Evolutionary conservation across 2,888 invertebrate genomes (phyloP).

Genomic region (Zaprionus lineosus): DNA sequence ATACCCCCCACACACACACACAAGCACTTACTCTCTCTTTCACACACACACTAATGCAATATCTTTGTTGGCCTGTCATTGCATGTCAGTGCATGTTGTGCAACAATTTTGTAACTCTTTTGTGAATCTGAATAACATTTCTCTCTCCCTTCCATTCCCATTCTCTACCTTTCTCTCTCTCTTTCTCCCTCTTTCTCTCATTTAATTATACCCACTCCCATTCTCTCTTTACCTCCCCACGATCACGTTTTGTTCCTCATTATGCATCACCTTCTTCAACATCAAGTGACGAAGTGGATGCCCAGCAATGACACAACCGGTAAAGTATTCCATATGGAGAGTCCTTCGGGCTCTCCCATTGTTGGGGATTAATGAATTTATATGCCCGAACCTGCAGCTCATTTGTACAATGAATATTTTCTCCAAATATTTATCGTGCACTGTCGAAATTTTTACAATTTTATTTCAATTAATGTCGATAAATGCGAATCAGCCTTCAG

Average conservation of each 20-base stretch:
- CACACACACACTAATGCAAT: not conserved
- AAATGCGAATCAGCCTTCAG: too few species aligned
- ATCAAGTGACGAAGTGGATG: slow-evolving; percentile 57
- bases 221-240: too few species aligned
- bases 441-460: slow-evolving; percentile 36
- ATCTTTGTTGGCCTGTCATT: not conserved
- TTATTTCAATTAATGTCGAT: slow-evolving; percentile 32
- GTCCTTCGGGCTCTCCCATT: not conserved
- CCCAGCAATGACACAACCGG: slow-evolving; percentile 47
- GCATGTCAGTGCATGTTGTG: not conserved
- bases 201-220: too few species aligned
- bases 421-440: slow-evolving; percentile 25
- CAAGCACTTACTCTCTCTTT: slow-evolving; percentile 1
- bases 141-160: too few species aligned
- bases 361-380: slow-evolving; percentile 38
- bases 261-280: slow-evolving; percentile 40
- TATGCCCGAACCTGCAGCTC: slow-evolving; percentile 31
- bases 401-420: slow-evolving; percentile 39
- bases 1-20: slow-evolving; percentile 3
- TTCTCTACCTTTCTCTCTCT: too few species aligned
- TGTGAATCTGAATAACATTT: slow-evolving; percentile 11
- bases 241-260: slow-evolving; percentile 28
- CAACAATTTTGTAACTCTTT: slow-evolving; percentile 3
- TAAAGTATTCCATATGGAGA: slow-evolving; percentile 54
- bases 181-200: too few species aligned